Percentiles rank a stretch among this genome's conserved stretches.
phyloP scores from a whole-genome alignment of 2,797 vertebrate genomes.

The Malurus splendens region DNA sequence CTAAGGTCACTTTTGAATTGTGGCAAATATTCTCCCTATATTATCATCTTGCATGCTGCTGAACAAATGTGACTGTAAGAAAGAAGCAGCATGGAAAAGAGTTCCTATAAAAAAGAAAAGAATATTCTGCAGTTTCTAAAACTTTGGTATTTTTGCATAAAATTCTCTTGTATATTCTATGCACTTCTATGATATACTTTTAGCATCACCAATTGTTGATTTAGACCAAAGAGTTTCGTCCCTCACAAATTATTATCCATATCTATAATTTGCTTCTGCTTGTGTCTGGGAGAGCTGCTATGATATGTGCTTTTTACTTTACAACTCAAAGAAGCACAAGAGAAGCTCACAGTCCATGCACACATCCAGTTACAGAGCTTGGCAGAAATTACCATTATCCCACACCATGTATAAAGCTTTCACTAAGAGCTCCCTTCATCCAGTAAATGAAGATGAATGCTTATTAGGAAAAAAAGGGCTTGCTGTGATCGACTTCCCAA shows the following conservation, averaged over 20 bases:
- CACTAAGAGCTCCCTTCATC: conserved; percentile 64
- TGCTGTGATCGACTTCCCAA: conserved; percentile 69
- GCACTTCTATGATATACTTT: not conserved
- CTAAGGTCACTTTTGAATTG: not conserved
- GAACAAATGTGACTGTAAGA: not conserved
- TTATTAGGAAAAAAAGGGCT: conserved; percentile 59
- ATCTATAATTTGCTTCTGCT: not conserved
- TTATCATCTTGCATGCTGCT: not conserved
- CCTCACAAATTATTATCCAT: not conserved
- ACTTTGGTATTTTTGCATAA: not conserved
- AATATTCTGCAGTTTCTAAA: not conserved
- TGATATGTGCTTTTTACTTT: not conserved
- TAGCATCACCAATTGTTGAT: not conserved
- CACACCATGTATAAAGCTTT: conserved; percentile 46
- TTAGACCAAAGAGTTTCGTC: not conserved
- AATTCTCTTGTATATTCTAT: not conserved
- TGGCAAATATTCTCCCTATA: not conserved
- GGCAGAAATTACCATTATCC: conserved; percentile 36
- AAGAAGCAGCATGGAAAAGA: not conserved
- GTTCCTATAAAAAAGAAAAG: not conserved
- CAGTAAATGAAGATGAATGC: conserved; percentile 77
- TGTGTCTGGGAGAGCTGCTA: not conserved
- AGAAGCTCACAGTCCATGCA: not conserved
- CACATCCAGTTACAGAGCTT: conserved; percentile 2
- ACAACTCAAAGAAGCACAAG: not conserved